These are phyloP conservation scores for Tinamus guttatus DNA, from an alignment of 2,113 vertebrate species.

Conservation along the genomic window DNA sequence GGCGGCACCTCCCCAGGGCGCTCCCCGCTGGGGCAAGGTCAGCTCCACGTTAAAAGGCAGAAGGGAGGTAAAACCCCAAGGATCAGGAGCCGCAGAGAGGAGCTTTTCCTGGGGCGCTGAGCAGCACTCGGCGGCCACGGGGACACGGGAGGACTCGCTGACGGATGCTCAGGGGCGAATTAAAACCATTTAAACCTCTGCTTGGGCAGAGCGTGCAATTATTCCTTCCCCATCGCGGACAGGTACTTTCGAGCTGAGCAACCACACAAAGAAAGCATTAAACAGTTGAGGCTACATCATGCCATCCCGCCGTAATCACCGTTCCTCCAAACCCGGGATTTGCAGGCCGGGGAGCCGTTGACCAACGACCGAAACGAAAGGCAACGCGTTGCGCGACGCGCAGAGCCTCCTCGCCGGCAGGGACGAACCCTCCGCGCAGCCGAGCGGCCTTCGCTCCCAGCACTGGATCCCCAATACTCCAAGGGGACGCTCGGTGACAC, in stretches of 20 bases:
- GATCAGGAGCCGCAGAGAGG: background rate
- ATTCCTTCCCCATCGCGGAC: background rate
- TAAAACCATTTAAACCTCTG: background rate
- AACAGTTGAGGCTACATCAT: background rate
- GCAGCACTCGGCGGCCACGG: no score
- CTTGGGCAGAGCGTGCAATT: background rate
- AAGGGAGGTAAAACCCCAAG: background rate
- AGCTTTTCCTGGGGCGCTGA: background rate
- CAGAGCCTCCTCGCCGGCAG: background rate
- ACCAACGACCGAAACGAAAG: conserved; percentile 23
- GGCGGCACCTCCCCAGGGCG: background rate
- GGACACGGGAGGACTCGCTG: no score
- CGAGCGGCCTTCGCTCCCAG: no score
- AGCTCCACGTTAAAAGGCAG: background rate
- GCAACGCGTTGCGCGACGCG: background rate
- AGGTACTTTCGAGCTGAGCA: conserved; percentile 26
- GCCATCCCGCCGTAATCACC: background rate
- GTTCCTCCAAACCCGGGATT: background rate
- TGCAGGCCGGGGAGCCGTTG: conserved; percentile 1
- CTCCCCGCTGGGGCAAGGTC: fast-evolving
- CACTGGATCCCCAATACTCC: background rate
- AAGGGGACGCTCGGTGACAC: background rate
- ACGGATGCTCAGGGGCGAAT: no score
- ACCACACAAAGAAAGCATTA: conserved; percentile 4
- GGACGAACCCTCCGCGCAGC: background rate